These are phyloP conservation scores for Lepus europaeus DNA, from an alignment of 2,113 vertebrate species.

Conservation along the genomic window DNA sequence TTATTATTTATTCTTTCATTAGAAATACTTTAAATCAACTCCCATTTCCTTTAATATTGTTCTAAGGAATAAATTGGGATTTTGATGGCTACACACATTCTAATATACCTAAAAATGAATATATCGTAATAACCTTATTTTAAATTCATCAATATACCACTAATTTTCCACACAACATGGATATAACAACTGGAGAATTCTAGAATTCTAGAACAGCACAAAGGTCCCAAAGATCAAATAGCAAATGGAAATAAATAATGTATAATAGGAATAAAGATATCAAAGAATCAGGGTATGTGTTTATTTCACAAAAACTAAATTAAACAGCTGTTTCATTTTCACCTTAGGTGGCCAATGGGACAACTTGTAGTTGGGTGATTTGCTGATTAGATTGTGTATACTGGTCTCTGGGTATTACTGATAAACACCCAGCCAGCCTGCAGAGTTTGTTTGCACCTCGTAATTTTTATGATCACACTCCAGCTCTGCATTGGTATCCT, in stretches of 20 bases:
- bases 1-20: constrained; percentile 36
- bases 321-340: constrained; percentile 86
- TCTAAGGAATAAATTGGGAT: neutral
- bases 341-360: constrained; percentile 80
- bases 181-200: neutral
- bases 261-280: constrained; percentile 78
- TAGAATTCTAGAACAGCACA: constrained; percentile 30
- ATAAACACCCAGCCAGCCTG: constrained; percentile 72
- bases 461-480: constrained; percentile 79
- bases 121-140: neutral
- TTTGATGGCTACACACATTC: neutral
- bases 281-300: constrained; percentile 74
- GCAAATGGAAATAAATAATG: constrained; percentile 57
- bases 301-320: constrained; percentile 81
- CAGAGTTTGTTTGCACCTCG: constrained; percentile 81
- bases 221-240: constrained; percentile 53
- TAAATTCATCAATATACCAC: neutral
- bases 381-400: constrained; percentile 76
- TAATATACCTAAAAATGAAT: constrained; percentile 17
- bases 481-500: constrained; percentile 65
- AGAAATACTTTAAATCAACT: constrained; percentile 33
- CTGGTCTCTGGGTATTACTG: constrained; percentile 78
- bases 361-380: constrained; percentile 77
- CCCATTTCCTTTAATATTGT: constrained; percentile 13
- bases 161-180: neutral